Base-by-base conservation (phyloP, 2,113 vertebrate species). In the Platanista minor region DNA sequence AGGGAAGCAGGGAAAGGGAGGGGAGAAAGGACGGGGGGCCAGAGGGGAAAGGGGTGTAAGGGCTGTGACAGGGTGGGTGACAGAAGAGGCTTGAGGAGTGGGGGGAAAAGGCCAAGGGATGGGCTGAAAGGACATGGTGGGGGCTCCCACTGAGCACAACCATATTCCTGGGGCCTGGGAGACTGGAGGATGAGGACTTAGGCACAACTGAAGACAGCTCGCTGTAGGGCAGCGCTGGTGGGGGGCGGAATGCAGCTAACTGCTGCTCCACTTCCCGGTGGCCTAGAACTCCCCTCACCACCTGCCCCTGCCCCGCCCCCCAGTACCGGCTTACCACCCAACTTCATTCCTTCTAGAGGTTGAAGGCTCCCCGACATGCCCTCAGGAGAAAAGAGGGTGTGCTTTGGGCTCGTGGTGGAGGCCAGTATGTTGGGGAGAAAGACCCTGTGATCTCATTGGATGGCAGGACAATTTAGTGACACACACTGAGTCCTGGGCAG, bases 161-260 rank as follows among this genome's bases (percentile, higher is more conserved):
- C 78, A n/a, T 61, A 88, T 96, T 93, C 84, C 75, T 25, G 29
- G 94, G 46, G 46, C 62, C 95, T 90, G 66, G 54, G 75, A 74
- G 84, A 39, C 57, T 72, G 84, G 66, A n/a, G 49, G 92, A 86
- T 74, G 69, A 69, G 57, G 87, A 81, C 66, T 33, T 71, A 77
- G 92, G 92, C 85, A 96, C 96, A 94, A 82, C 43, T 80, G 74
- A 88, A 95, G 95, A 75, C 89, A 95, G 94, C 94, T 96, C 90
- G 91, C 86, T 59, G 64, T 74, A 46, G 72, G 96, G 94, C 80
- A 82, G 1, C 46, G 41, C 54, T 2, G 29, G 69, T 31, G 25
- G 59, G 31, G 10, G 39, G 8, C 0, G 52, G 1, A 17, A 52
- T 46, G 49, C 11, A 17, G 91, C 85, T 94, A 61, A 93, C 72